Percentiles rank a stretch among this genome's conserved stretches.
phyloP scores from a whole-genome alignment of 2,797 vertebrate genomes.

The Hybognathus amarus region DNA sequence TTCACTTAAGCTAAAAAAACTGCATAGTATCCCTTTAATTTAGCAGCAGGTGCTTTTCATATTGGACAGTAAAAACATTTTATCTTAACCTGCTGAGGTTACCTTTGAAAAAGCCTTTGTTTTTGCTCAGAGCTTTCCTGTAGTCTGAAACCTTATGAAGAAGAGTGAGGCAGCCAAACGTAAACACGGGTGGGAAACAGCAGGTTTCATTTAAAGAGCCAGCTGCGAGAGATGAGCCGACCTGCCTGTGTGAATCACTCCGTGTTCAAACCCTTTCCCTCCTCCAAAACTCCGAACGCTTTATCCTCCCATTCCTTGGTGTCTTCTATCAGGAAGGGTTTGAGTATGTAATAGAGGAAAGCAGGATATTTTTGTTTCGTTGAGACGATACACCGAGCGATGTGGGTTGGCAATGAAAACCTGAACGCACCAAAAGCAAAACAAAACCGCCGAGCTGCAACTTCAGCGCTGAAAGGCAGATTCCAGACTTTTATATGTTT shows the following conservation, averaged over 20 bases:
- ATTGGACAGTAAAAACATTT: conserved; percentile 78
- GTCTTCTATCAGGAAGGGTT: conserved; percentile 64
- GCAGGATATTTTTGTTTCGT: conserved; percentile 67
- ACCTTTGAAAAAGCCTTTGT: conserved; percentile 77
- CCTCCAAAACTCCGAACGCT: neutral
- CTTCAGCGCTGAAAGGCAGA: neutral
- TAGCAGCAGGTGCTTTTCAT: conserved; percentile 79
- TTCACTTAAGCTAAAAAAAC: too few species aligned
- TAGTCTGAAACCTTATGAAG: conserved; percentile 78
- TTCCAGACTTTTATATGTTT: conserved; percentile 21
- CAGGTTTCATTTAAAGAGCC: conserved; percentile 74
- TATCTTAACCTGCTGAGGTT: conserved; percentile 77
- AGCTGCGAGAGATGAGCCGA: conserved; percentile 62
- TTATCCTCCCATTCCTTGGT: conserved; percentile 33
- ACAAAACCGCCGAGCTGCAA: conserved; percentile 8
- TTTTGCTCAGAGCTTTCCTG: conserved; percentile 79
- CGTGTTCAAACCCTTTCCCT: conserved; percentile 36
- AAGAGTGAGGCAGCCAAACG: conserved; percentile 68
- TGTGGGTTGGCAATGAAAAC: conserved; percentile 40
- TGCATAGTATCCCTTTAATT: conserved; percentile 53
- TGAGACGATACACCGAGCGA: conserved; percentile 47
- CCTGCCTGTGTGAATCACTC: conserved; percentile 58
- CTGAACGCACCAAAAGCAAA: conserved; percentile 13
- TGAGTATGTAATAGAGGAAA: conserved; percentile 69
- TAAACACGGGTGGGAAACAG: conserved; percentile 66